Evolutionary conservation across 2,113 vertebrate genomes (phyloP).

Genomic region (Blennius ocellaris): DNA sequence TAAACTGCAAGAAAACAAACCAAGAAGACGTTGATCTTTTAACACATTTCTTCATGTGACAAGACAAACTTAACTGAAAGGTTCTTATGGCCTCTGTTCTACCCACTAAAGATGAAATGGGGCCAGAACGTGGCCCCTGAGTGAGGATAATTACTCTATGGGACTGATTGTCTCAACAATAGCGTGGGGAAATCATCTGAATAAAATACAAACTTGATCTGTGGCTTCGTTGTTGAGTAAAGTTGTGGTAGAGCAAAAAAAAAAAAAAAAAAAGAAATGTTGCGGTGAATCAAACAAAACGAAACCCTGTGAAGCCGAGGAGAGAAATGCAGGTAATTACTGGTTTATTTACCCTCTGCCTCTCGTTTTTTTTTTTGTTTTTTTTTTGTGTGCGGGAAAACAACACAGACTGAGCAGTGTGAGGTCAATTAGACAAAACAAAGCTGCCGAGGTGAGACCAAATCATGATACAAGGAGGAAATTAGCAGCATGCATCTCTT

Average conservation of each 20-base stretch:
- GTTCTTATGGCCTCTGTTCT: no score
- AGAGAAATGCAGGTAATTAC: background rate
- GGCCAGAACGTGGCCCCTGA: no score
- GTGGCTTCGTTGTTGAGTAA: background rate
- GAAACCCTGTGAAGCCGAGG: background rate
- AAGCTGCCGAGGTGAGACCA: background rate
- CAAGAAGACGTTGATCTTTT: no score
- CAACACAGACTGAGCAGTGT: background rate
- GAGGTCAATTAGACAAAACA: background rate
- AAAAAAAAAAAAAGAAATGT: no score
- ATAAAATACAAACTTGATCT: background rate
- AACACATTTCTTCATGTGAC: no score
- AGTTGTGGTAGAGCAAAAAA: background rate
- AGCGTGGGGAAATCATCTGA: no score
- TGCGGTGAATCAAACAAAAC: background rate
- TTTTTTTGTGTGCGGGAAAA: background rate
- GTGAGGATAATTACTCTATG: no score
- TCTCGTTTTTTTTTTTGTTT: no score
- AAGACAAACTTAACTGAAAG: no score
- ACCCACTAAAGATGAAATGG: no score
- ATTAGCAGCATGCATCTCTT: conserved; percentile 12
- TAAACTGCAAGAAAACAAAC: no score
- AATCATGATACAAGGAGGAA: conserved; percentile 11
- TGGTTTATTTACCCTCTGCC: background rate
- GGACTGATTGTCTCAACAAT: no score